Percentiles rank a stretch among this genome's conserved stretches.
Evolutionary conservation across 2,888 invertebrate genomes (phyloP).

Genomic region (Lycocerus yunnanus): DNA sequence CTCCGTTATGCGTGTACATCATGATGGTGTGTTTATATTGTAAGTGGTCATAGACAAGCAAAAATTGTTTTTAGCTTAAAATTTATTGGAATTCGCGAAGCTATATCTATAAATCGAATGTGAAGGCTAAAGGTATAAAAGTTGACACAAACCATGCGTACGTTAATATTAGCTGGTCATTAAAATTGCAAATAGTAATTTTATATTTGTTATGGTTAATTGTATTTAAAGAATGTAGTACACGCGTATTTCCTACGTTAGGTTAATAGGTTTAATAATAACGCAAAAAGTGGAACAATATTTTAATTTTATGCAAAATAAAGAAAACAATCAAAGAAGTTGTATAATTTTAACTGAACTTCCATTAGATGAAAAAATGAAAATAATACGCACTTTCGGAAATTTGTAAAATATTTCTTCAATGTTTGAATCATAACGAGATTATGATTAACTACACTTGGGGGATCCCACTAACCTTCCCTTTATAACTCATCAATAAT

Average conservation of each 20-base stretch:
- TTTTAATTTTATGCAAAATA: background rate
- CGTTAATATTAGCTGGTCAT: background rate
- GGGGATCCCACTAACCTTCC: background rate
- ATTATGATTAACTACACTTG: background rate
- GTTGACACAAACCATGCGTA: background rate
- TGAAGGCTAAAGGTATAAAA: too few relatives aligned
- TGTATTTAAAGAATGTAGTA: background rate
- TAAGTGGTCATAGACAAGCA: too few relatives aligned
- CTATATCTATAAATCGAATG: background rate
- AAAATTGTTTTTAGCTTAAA: background rate
- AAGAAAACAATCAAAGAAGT: background rate
- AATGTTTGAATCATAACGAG: background rate
- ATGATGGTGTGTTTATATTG: background rate
- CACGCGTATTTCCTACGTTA: background rate
- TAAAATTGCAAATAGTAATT: background rate
- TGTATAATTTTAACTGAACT: background rate
- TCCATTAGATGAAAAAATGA: background rate
- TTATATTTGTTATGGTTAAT: background rate
- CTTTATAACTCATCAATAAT: background rate
- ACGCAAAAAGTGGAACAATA: background rate
- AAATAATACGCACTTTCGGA: background rate
- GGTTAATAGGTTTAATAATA: background rate
- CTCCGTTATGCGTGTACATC: conserved; percentile 23
- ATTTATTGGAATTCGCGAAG: background rate
- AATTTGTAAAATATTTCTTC: background rate